phyloP scores from a whole-genome alignment of 2,113 vertebrate genomes.

The Agapornis roseicollis region DNA sequence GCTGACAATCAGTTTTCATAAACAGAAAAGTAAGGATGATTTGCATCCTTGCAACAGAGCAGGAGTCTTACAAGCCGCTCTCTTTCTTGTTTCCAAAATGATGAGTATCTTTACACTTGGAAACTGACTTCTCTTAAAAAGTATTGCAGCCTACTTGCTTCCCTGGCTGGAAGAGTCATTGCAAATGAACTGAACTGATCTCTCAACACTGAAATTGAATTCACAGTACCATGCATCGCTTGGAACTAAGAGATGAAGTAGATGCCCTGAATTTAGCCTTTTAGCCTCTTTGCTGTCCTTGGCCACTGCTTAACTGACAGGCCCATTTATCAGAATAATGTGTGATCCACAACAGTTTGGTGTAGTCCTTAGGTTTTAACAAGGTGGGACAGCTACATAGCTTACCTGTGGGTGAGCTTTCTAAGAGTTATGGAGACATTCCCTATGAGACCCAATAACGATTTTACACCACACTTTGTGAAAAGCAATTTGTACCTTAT shows the following conservation, averaged over 20 bases:
- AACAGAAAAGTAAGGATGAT: constrained; percentile 7
- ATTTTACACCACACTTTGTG: neutral
- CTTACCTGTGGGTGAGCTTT: neutral
- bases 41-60: neutral
- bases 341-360: neutral
- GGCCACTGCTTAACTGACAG: neutral
- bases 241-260: neutral
- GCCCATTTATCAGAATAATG: neutral
- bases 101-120: neutral
- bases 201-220: neutral
- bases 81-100: neutral
- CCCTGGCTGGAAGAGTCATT: neutral
- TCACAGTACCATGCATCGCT: neutral
- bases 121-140: neutral
- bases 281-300: neutral
- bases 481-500: neutral
- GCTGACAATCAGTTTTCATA: constrained; percentile 2
- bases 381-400: neutral
- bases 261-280: neutral
- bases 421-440: neutral
- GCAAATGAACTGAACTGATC: neutral
- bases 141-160: neutral
- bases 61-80: neutral
- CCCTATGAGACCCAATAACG: neutral
- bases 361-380: neutral